Conservation (phyloP, 2,113 vertebrate species). For the human region DNA sequence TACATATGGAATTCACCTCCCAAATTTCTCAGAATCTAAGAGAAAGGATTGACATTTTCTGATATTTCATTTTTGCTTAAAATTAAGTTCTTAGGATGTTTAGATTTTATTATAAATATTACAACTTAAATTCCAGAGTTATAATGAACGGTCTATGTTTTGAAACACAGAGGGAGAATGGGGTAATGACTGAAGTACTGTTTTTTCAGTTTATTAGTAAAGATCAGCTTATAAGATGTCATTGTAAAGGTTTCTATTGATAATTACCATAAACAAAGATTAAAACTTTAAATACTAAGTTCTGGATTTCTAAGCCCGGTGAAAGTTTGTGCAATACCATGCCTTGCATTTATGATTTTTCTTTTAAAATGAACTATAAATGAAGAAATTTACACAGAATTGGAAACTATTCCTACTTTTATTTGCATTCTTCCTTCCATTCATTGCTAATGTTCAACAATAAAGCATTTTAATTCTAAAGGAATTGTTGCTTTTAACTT, state of each 20-base stretch:
- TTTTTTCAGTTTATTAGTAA: neutral
- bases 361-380: conserved; percentile 8
- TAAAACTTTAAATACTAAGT: neutral
- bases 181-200: neutral
- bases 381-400: neutral
- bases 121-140: neutral
- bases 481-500: neutral
- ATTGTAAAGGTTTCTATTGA: conserved; percentile 5
- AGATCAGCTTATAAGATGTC: neutral
- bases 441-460: conserved; percentile 4
- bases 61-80: conserved; percentile 17
- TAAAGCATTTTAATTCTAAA: neutral
- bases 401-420: neutral
- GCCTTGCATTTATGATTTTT: neutral
- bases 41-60: neutral
- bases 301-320: neutral
- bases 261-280: neutral
- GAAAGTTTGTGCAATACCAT: neutral
- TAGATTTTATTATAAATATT: neutral
- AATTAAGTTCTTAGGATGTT: neutral
- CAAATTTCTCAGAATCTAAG: neutral
- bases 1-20: neutral
- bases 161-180: neutral
- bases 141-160: neutral
- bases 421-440: neutral